Evolutionary conservation across 2,113 vertebrate species (phyloP), one percentile per base, ranked within the genome.

Genomic region (Macrotus californicus): DNA sequence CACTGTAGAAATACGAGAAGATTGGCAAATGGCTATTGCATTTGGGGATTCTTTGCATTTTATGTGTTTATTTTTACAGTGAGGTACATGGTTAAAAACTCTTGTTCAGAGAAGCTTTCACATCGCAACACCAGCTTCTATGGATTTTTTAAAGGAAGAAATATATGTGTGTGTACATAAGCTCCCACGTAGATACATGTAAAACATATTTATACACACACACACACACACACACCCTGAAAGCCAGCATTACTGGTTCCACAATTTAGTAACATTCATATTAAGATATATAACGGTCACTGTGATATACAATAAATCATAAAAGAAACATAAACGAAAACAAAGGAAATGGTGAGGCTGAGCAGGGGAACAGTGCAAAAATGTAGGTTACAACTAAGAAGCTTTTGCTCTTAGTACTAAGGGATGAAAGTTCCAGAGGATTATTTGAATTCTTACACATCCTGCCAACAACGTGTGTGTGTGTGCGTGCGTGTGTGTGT

Each of bases 1-100:
- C 99, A 99, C 99, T 99, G 99, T 99, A 99, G 99, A 99, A 98
- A 98, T 98, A 98, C 89, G 97, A 98, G 98, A 98, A 99, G 98
- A 98, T 98, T 98, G 99, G 98, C 99, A 98, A 99, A 98, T 98
- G 98, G 98, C 98, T 97, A 87, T 96, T 96, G 96, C n/a, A 93
- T 97, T 97, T 98, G 26, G 85, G 72, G 48, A 91, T 84, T 93
- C 93, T 93, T 88, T 3, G 3, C 59, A 16, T 95, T 84, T 59
- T 96, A 10, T 89, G 94, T 96, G 94, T 96, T 96, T 80, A 76
- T 95, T 98, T 98, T 97, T 96, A 96, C 97, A 97, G 97, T 97
- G 98, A 98, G 97, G 97, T 98, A 97, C 97, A 97, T 98, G 96
- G 96, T 97, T 98, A 95, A 97, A 94, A 98, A 98, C 98, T 98